phyloP scores from a whole-genome alignment of 1,140 invertebrate genomes.

The Phortica variegata region DNA sequence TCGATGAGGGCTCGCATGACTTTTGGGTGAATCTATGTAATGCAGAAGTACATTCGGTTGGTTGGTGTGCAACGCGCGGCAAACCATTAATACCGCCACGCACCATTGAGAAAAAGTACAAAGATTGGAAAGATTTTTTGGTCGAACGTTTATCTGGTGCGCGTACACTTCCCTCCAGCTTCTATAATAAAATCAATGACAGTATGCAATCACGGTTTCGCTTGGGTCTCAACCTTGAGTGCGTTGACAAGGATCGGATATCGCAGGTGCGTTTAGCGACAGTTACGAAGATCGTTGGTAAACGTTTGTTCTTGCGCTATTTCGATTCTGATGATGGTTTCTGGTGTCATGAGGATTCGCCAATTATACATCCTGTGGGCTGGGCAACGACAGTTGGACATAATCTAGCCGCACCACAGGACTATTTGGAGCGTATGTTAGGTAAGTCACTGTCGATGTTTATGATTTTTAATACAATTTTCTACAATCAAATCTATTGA shows the following conservation, averaged over 20 bases:
- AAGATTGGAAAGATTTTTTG: slow-evolving; percentile 94
- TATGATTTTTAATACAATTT: background rate
- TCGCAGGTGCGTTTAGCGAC: slow-evolving; percentile 89
- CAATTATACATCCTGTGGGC: slow-evolving; percentile 91
- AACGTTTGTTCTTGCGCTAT: slow-evolving; percentile 87
- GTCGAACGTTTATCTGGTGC: slow-evolving; percentile 89
- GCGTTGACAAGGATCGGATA: slow-evolving; percentile 94
- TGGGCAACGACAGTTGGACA: slow-evolving; percentile 90
- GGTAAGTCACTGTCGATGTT: slow-evolving; percentile 24
- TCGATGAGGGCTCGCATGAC: slow-evolving; percentile 85
- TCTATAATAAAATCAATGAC: slow-evolving; percentile 83
- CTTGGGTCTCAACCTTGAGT: slow-evolving; percentile 83
- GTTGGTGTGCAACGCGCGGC: slow-evolving; percentile 94
- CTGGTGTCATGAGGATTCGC: slow-evolving; percentile 95
- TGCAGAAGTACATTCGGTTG: slow-evolving; percentile 90
- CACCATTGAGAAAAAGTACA: slow-evolving; percentile 86
- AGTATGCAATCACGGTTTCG: slow-evolving; percentile 80
- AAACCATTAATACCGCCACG: slow-evolving; percentile 92
- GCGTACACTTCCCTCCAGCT: slow-evolving; percentile 87
- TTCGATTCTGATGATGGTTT: slow-evolving; percentile 86
- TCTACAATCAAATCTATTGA: background rate
- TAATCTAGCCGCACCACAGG: slow-evolving; percentile 76
- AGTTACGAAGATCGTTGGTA: slow-evolving; percentile 87
- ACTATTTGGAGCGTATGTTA: slow-evolving; percentile 70
- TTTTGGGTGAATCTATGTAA: slow-evolving; percentile 96